Evolutionary conservation across 2,888 invertebrate genomes (phyloP).

Genomic region (Salpingus planirostris): DNA sequence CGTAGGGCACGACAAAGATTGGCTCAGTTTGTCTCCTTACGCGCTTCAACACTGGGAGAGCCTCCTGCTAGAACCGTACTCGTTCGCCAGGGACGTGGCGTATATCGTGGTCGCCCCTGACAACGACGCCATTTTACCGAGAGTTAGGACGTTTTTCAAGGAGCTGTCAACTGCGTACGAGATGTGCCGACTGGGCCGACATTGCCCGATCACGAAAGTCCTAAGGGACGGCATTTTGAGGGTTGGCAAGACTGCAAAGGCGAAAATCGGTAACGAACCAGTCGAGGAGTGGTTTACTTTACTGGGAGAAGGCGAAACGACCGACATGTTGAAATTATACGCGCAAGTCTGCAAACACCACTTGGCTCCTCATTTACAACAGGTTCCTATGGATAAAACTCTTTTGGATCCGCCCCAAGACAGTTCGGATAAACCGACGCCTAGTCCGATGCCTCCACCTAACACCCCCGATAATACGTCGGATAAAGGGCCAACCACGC

Average conservation of each 20-base stretch:
- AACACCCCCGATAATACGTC: conserved; percentile 25
- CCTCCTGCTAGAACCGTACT: conserved; percentile 92
- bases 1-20: conserved; percentile 92
- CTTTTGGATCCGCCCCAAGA: conserved; percentile 61
- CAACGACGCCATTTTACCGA: conserved; percentile 69
- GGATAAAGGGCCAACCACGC: conserved; percentile 48
- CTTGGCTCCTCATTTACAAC: conserved; percentile 65
- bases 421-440: conserved; percentile 26
- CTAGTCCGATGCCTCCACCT: conserved; percentile 47
- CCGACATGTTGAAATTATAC: conserved; percentile 79
- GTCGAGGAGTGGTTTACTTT: conserved; percentile 86
- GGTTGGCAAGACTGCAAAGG: conserved; percentile 59
- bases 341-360: conserved; percentile 71
- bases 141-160: conserved; percentile 80
- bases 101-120: conserved; percentile 94
- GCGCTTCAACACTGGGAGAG: conserved; percentile 95
- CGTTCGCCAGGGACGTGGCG: conserved; percentile 88
- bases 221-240: conserved; percentile 82
- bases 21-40: conserved; percentile 90
- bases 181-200: conserved; percentile 86
- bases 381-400: conserved; percentile 65
- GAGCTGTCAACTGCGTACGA: conserved; percentile 92
- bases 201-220: conserved; percentile 79
- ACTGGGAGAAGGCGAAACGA: conserved; percentile 70
- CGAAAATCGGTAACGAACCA: conserved; percentile 52